Evolutionary conservation across 2,797 vertebrate species (phyloP), one percentile per base, ranked within the genome.

Genomic region (Gymnoscopelus braueri): DNA sequence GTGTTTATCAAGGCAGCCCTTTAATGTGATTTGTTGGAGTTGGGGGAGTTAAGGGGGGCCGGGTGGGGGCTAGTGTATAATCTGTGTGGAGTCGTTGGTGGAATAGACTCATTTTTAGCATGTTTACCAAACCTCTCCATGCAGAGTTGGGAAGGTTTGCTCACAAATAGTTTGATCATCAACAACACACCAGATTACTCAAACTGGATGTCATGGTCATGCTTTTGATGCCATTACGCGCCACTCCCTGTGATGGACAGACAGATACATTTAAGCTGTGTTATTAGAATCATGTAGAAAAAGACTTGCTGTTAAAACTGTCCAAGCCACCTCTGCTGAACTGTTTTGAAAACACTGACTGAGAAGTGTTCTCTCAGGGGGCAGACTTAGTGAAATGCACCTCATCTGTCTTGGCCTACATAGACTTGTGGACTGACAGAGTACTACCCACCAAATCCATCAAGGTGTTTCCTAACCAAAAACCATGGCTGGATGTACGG

Each of bases 1-100:
- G 49, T 80, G 76, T 84, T 79, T 74, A 55, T 60, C 54, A 48
- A 6, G 0, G 32, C 2, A 5, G 73, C 39, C 3, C 39, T 81
- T 57, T 19, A 24, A 39, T 75, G 55, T 70, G 56, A 58, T 66
- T 71, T 74, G 75, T 54, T 47, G 70, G 54, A 58, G 35, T 39
- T 39, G 52, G 58, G 50, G 26, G 57, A 79, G 49, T 47, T 74
- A 29, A 65, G 44, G 53, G 44, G 47, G 70, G 23, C 7, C 2
- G 13, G 15, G 32, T 51, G 44, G 12, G 59, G 14, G 53, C 24
- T 39, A 19, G 47, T 39, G 13, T 50, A 32, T 64, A 13, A 13
- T 76, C 35, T 68, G 48, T 67, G 47, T 35, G 35, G 35, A 39
- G 35, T 39, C 35, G 7, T 39, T 39, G 35, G 35, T 39, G 35